Evolutionary conservation across 2,797 vertebrate species (phyloP), one percentile per base, ranked within the genome.

Genomic region (Furcifer pardalis): DNA sequence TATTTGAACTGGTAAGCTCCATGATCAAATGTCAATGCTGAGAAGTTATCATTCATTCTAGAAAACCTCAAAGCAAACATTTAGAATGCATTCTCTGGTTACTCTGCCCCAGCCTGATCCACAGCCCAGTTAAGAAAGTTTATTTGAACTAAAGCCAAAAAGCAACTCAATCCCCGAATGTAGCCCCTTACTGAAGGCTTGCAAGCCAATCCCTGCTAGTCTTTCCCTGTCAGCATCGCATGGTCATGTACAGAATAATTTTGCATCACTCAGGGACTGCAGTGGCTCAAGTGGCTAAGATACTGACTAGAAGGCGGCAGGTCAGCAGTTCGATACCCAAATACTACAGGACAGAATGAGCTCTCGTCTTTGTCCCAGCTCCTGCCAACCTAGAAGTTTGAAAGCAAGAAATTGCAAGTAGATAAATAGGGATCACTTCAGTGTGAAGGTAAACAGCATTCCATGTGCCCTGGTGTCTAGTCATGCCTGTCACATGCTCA

Each of bases 1-100:
- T 90, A 87, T 94, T 92, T 94, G 91, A 84, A 85, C 89, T 92
- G 84, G 87, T 90, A 68, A 84, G 77, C 60, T 89, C 46, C 68
- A 7, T 84, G 82, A 86, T 89, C 83, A 84, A 66, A 88, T 91
- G 85, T 79, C 91, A 91, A 82, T 4, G 77, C 80, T 91, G 60
- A 87, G 66, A 87, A 88, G 62, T 86, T 91, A 88, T 15, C 56
- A 46, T 81, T 88, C 83, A 62, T 44, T 76, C 65, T 86, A 81
- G 85, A 84, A 88, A 80, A 91, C 52, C 69, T 10, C 60, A 76
- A 74, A 86, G 42, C 79, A 89, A 77, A 89, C 32, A 81, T 86
- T 87, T 84, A 62, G 44, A 82, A 80, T 85, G 77, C 79, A 85
- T 89, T 91, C 5, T 74, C 5, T 72, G 52, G 78, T 69, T 85